Evolutionary conservation across 1,140 invertebrate species (phyloP).

Genomic region (Zaprionus africanus): DNA sequence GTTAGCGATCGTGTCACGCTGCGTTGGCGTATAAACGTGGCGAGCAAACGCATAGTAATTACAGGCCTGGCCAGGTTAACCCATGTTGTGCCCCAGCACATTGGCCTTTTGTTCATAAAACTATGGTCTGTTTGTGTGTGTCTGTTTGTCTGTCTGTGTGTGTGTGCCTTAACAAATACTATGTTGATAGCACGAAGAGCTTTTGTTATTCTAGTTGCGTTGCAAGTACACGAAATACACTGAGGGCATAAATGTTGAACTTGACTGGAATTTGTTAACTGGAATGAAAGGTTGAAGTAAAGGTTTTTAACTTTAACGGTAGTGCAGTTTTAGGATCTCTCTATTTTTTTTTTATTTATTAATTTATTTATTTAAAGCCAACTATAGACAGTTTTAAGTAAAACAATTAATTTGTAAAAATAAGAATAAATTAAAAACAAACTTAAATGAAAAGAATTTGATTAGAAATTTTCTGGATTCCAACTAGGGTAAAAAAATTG

Average conservation of each 20-base stretch:
- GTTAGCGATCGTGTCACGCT: slow-evolving; percentile 46
- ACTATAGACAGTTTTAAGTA: no score
- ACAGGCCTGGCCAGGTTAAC: slow-evolving; percentile 30
- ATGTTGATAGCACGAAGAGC: slow-evolving; percentile 27
- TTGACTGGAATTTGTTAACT: no score
- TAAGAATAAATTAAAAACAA: no score
- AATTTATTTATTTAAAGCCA: no score
- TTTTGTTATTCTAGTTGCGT: slow-evolving; percentile 42
- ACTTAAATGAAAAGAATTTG: no score
- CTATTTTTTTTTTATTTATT: no score
- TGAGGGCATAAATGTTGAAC: slow-evolving; percentile 15
- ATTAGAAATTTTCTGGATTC: no score
- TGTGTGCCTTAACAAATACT: neutral
- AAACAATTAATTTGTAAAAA: no score
- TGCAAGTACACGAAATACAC: slow-evolving; percentile 31
- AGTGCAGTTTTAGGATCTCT: no score
- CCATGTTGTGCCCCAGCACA: slow-evolving; percentile 30
- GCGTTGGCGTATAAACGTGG: slow-evolving; percentile 48
- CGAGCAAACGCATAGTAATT: slow-evolving; percentile 34
- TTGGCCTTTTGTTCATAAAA: slow-evolving; percentile 34
- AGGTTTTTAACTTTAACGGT: neutral
- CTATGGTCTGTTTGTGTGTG: neutral
- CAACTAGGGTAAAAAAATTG: no score
- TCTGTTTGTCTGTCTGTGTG: neutral
- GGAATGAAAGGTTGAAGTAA: neutral